Conservation (phyloP, 2,888 invertebrate genomes). For the Malthinus seriepunctatus region DNA sequence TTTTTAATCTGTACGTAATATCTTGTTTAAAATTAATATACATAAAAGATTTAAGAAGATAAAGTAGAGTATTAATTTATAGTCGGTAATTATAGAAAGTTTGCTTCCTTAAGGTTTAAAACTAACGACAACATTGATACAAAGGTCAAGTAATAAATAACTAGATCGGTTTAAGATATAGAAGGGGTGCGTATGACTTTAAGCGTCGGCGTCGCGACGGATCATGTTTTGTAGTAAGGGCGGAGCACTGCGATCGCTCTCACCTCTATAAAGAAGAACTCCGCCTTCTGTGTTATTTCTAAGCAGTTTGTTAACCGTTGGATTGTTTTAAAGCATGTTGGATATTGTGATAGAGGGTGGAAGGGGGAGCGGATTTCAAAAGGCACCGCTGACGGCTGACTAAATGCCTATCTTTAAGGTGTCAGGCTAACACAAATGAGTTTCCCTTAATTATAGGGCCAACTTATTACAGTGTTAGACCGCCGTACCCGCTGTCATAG, state of each 20-base stretch:
- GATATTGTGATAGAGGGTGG: slow-evolving; percentile 59
- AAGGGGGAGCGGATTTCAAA: slow-evolving; percentile 48
- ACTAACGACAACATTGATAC: slow-evolving; percentile 23
- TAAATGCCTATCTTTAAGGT: slow-evolving; percentile 58
- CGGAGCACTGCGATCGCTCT: slow-evolving; percentile 46
- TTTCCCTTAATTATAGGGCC: slow-evolving; percentile 57
- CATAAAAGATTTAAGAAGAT: neutral
- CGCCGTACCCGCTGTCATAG: slow-evolving; percentile 42
- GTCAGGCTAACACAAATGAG: slow-evolving; percentile 57
- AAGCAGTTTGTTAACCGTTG: slow-evolving; percentile 54
- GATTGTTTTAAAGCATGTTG: slow-evolving; percentile 52
- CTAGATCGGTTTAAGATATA: slow-evolving; percentile 10
- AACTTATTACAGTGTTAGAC: slow-evolving; percentile 53
- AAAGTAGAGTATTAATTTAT: slow-evolving; percentile 21
- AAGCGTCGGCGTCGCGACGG: slow-evolving; percentile 41
- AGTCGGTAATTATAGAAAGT: slow-evolving; percentile 18
- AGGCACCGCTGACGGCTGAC: slow-evolving; percentile 57
- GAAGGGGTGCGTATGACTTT: slow-evolving; percentile 24
- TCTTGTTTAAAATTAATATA: slow-evolving; percentile 6
- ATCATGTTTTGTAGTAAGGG: slow-evolving; percentile 41
- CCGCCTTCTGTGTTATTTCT: slow-evolving; percentile 51
- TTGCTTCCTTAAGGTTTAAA: slow-evolving; percentile 17
- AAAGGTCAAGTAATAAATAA: slow-evolving; percentile 22
- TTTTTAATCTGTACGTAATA: neutral
- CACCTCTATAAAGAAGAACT: slow-evolving; percentile 49